phyloP scores from a whole-genome alignment of 2,888 invertebrate species.

The Limnephilus auricula region DNA sequence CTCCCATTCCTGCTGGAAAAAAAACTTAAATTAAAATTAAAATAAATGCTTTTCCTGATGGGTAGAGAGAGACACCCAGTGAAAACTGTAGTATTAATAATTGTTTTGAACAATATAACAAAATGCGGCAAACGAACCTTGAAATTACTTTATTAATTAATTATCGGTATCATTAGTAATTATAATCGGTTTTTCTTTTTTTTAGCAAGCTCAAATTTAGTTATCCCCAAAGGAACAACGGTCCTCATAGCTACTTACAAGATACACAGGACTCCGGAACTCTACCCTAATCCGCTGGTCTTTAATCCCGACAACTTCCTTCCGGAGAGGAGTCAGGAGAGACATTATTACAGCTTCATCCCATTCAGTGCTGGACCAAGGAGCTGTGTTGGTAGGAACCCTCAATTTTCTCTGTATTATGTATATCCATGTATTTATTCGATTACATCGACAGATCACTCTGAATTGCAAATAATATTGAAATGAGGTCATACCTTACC shows the following conservation, averaged over 20 bases:
- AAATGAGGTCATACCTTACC: background rate
- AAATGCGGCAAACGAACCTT: no score
- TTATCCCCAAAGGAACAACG: conserved; percentile 84
- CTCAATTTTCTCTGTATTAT: background rate
- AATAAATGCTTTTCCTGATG: no score
- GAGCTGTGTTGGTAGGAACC: conserved; percentile 83
- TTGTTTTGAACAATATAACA: no score
- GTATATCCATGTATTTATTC: no score
- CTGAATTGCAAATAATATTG: background rate
- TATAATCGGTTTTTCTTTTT: conserved; percentile 54
- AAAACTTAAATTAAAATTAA: no score
- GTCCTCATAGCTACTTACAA: conserved; percentile 83
- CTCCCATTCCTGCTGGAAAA: no score
- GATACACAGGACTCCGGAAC: conserved; percentile 82
- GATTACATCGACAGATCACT: no score
- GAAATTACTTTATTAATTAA: background rate
- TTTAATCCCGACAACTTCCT: conserved; percentile 90
- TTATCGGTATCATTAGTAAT: background rate
- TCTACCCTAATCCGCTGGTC: conserved; percentile 83
- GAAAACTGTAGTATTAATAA: no score
- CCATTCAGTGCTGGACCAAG: conserved; percentile 90
- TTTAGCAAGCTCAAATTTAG: conserved; percentile 80
- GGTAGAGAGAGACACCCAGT: no score
- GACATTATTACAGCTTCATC: conserved; percentile 88
- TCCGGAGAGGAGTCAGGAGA: conserved; percentile 84